Conservation (phyloP, 2,113 vertebrate genomes). For the Brienomyrus brachyistius region DNA sequence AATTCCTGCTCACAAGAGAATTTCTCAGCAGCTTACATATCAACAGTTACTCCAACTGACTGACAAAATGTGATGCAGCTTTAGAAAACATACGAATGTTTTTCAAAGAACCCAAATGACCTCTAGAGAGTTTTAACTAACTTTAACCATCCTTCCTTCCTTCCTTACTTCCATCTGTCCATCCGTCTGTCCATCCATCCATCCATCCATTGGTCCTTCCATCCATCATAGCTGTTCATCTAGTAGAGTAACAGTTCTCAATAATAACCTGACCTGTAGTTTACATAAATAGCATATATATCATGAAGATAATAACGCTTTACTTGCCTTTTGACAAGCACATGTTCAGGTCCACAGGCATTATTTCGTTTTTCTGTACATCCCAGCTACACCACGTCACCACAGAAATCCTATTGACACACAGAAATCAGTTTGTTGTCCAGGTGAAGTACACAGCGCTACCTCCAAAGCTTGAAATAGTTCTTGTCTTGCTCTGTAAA, state of each 20-base stretch:
- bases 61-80: neutral
- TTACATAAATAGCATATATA: neutral
- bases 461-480: neutral
- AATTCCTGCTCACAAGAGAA: neutral
- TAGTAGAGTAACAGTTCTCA: neutral
- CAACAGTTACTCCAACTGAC: neutral
- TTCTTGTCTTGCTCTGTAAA: neutral
- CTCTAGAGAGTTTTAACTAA: neutral
- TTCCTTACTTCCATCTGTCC: neutral
- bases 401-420: neutral
- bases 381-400: neutral
- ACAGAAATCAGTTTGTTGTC: neutral
- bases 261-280: neutral
- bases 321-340: neutral
- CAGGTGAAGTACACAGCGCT: neutral
- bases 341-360: neutral
- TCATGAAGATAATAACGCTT: neutral
- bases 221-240: neutral
- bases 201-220: neutral
- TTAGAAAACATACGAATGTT: neutral
- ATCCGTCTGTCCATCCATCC: neutral
- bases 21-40: neutral
- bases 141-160: neutral
- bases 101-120: neutral
- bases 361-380: neutral